Conservation (phyloP, 2,888 invertebrate species). For the Calameuta filiformis region DNA sequence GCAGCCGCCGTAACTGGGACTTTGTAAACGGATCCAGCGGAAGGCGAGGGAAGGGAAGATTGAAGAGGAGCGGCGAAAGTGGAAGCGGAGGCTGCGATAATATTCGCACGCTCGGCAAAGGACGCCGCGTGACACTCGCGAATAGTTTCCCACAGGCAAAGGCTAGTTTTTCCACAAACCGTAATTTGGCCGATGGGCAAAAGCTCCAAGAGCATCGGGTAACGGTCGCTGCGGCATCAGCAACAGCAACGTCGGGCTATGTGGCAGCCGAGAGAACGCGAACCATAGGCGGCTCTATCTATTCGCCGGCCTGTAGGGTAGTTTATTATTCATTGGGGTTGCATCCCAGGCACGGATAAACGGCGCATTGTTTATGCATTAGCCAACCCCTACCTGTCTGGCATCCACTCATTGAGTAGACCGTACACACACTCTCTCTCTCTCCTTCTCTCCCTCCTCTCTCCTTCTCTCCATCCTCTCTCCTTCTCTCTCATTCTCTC, state of each 20-base stretch:
- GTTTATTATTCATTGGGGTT: conserved; percentile 60
- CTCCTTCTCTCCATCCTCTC: not conserved
- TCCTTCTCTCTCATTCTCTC: no score
- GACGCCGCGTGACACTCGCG: not conserved
- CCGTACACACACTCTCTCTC: not conserved
- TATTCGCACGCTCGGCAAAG: conserved; percentile 27
- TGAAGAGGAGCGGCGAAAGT: no score
- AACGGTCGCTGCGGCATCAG: not conserved
- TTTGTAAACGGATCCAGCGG: not conserved
- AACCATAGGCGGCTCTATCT: conserved; percentile 32
- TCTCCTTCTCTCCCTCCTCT: no score
- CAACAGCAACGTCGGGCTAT: not conserved
- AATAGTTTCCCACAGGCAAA: not conserved
- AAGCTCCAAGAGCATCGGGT: not conserved
- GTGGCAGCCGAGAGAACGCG: not conserved
- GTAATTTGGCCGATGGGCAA: not conserved
- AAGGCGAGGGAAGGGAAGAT: not conserved
- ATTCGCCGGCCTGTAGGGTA: conserved; percentile 40
- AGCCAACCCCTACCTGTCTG: conserved; percentile 37
- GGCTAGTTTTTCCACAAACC: not conserved
- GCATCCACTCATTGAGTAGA: not conserved
- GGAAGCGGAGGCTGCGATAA: conserved; percentile 27
- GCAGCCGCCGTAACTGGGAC: not conserved
- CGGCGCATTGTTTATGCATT: conserved; percentile 62
- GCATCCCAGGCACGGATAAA: conserved; percentile 54